Conservation (phyloP, 2,113 vertebrate genomes). For the Hoplias malabaricus region DNA sequence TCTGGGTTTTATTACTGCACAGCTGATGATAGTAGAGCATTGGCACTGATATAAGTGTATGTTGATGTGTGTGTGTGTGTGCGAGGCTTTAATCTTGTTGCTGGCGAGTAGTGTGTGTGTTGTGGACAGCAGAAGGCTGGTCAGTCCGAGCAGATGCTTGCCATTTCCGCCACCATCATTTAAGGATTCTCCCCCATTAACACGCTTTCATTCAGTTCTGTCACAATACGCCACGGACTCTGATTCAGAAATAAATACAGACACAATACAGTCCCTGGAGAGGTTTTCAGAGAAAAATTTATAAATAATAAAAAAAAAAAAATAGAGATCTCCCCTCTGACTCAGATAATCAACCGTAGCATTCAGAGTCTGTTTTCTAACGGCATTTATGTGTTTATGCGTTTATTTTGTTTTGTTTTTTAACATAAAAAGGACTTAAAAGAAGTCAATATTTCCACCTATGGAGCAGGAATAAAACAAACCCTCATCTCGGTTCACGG, state of each 20-base stretch:
- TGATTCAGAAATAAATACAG: not conserved
- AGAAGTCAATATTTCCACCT: too few relatives aligned
- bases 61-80: conserved; percentile 49
- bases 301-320: too few relatives aligned
- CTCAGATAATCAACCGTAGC: not conserved
- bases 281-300: too few relatives aligned
- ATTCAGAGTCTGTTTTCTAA: too few relatives aligned
- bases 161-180: conserved; percentile 35
- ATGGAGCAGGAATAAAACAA: too few relatives aligned
- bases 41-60: conserved; percentile 52
- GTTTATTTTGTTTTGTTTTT: too few relatives aligned
- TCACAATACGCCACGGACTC: not conserved
- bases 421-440: too few relatives aligned
- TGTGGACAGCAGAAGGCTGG: conserved; percentile 17
- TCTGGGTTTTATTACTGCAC: conserved; percentile 3
- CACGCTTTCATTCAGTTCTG: not conserved
- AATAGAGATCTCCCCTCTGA: not conserved
- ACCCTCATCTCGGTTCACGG: too few relatives aligned
- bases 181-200: not conserved
- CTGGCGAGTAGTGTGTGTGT: conserved; percentile 40
- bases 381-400: too few relatives aligned
- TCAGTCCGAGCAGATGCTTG: conserved; percentile 57
- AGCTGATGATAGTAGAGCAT: conserved; percentile 18
- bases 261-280: not conserved
- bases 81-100: conserved; percentile 49